Evolutionary conservation across 2,888 invertebrate species (phyloP).

Genomic region (Hetaerina titia): DNA sequence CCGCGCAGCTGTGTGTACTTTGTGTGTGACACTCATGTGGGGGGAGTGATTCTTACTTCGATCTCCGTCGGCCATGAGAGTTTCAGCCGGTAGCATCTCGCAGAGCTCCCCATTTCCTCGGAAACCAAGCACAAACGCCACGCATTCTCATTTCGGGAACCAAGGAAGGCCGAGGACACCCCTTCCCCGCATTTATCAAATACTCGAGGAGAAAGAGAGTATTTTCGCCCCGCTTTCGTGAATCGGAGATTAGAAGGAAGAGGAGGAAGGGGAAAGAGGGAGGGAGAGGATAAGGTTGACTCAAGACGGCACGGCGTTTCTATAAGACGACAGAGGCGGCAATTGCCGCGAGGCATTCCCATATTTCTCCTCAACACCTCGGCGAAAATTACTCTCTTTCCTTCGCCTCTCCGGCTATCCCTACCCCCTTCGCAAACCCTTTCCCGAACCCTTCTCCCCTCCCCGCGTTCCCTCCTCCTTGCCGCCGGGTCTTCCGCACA

Average conservation of each 20-base stretch:
- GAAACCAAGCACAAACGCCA: conserved; percentile 15
- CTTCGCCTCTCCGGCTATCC: background rate
- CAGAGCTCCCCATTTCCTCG: background rate
- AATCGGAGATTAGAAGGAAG: conserved; percentile 1
- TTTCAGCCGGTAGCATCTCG: background rate
- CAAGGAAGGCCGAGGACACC: background rate
- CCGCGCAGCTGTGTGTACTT: background rate
- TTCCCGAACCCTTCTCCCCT: background rate
- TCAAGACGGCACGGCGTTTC: conserved; percentile 4
- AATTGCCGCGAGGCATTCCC: conserved; percentile 13
- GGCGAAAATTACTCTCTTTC: background rate
- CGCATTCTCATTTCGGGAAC: background rate
- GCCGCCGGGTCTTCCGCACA: too few relatives aligned
- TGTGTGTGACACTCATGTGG: background rate
- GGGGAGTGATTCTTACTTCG: background rate
- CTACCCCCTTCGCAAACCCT: background rate
- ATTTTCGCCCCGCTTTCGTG: background rate
- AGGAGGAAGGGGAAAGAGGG: background rate
- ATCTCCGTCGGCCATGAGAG: background rate
- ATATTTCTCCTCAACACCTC: conserved; percentile 62
- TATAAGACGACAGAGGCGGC: background rate
- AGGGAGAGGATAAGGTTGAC: background rate
- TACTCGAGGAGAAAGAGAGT: background rate
- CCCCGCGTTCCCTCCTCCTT: too few relatives aligned
- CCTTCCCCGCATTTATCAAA: conserved; percentile 6